A percentile compares a stretch with the other conserved stretches of the same genome.
phyloP scores from a whole-genome alignment of 1,140 invertebrate species.

The Leptopilina boulardi region DNA sequence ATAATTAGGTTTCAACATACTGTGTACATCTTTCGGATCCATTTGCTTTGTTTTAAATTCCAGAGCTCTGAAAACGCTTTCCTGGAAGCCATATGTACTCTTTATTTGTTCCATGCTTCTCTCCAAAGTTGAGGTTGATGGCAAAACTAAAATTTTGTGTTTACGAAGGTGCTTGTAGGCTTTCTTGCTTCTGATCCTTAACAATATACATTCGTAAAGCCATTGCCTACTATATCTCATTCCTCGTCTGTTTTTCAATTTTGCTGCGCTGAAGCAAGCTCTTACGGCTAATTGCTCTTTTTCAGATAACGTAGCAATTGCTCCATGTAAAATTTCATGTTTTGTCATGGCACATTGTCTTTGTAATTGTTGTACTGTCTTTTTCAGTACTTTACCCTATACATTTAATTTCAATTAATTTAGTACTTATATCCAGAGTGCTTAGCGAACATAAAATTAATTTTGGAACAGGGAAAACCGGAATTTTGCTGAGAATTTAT shows the following conservation, averaged over 20 bases:
- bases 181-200: slow-evolving; percentile 35
- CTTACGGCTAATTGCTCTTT: not conserved
- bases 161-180: slow-evolving; percentile 24
- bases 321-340: not conserved
- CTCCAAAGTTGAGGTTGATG: not conserved
- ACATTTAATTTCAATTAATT: too few relatives aligned
- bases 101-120: slow-evolving; percentile 15
- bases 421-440: too few relatives aligned
- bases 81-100: slow-evolving; percentile 25
- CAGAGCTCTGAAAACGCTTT: not conserved
- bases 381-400: too few relatives aligned
- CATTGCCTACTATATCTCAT: slow-evolving; percentile 8
- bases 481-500: too few relatives aligned
- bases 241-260: slow-evolving; percentile 22
- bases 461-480: too few relatives aligned
- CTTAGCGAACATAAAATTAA: too few relatives aligned
- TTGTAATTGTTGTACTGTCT: too few relatives aligned
- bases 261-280: slow-evolving; percentile 16
- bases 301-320: not conserved
- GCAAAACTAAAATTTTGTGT: slow-evolving; percentile 1
- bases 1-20: not conserved
- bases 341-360: not conserved
- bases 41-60: not conserved
- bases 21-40: not conserved
- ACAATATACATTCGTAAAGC: slow-evolving; percentile 12